Percentiles rank a stretch among this genome's conserved stretches.
These are phyloP conservation scores for Phenganax subtilis DNA, from an alignment of 92 coral and sea anemone genomes.

Conservation along the genomic window DNA sequence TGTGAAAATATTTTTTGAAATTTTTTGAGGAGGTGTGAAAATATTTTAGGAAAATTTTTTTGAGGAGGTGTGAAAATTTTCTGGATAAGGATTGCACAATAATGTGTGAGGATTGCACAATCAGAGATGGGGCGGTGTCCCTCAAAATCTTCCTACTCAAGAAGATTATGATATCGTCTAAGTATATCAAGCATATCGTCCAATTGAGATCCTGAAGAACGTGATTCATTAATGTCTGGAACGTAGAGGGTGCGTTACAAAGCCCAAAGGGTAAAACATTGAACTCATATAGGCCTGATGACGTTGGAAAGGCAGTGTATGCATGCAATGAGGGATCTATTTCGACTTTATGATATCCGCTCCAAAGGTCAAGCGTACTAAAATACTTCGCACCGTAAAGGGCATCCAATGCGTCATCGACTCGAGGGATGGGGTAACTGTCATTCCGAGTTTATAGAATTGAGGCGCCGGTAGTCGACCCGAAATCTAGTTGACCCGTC, in stretches of 20 bases:
- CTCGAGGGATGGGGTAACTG: constrained; percentile 48
- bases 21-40: too few relatives aligned
- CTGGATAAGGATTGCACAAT: too few relatives aligned
- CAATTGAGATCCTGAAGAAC: constrained; percentile 39
- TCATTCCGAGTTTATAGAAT: constrained; percentile 41
- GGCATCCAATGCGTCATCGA: constrained; percentile 36
- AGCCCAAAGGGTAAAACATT: constrained; percentile 52
- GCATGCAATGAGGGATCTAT: constrained; percentile 27
- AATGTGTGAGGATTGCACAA: too few relatives aligned
- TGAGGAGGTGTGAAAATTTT: too few relatives aligned
- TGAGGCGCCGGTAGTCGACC: constrained; percentile 40
- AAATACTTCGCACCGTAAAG: constrained; percentile 41
- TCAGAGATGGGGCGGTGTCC: too few relatives aligned
- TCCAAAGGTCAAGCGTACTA: constrained; percentile 41
- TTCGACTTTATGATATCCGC: constrained; percentile 50
- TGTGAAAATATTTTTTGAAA: too few relatives aligned
- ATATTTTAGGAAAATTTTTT: too few relatives aligned
- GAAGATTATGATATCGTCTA: constrained; percentile 48
- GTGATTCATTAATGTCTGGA: constrained; percentile 47
- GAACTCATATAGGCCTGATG: constrained; percentile 50
- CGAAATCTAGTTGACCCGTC: constrained; percentile 41
- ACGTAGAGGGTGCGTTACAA: constrained; percentile 43
- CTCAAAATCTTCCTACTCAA: not conserved
- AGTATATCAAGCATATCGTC: constrained; percentile 40
- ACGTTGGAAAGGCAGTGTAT: constrained; percentile 50